Conservation (phyloP, 2,113 vertebrate genomes). For the Phaethon lepturus region DNA sequence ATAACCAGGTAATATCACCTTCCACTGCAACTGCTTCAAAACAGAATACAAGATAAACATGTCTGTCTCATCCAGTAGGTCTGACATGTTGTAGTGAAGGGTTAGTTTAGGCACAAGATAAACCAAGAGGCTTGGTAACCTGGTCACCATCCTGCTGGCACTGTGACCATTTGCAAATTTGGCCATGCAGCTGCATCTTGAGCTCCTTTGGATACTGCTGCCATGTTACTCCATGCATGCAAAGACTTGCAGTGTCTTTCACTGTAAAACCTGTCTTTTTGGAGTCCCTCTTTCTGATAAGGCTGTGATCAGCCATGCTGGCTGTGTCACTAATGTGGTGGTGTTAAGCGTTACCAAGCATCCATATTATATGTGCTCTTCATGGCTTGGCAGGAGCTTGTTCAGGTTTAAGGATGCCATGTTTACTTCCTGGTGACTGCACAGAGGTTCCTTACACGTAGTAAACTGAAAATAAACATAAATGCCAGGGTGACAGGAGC, state of each 20-base stretch:
- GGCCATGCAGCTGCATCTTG: background rate
- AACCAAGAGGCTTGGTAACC: background rate
- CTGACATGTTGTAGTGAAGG: background rate
- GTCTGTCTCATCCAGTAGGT: background rate
- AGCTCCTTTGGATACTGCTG: background rate
- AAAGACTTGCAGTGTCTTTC: background rate
- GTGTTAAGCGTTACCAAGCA: background rate
- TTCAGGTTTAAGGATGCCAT: background rate
- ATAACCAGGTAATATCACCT: background rate
- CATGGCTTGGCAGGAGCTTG: background rate
- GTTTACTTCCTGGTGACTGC: background rate
- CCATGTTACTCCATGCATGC: background rate
- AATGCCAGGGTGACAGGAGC: background rate
- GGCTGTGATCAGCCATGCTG: background rate
- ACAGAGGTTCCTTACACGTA: background rate
- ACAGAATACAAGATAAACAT: background rate
- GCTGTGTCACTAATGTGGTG: background rate
- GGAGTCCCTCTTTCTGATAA: background rate
- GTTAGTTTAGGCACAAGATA: background rate
- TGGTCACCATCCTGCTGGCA: background rate
- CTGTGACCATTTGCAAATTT: background rate
- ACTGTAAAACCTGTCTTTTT: background rate
- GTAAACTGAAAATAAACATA: background rate
- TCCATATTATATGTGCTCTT: rapidly evolving
- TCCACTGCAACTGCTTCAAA: background rate